These are phyloP conservation scores for Hycleus cichorii DNA, from an alignment of 1,140 invertebrate genomes.

Conservation along the genomic window DNA sequence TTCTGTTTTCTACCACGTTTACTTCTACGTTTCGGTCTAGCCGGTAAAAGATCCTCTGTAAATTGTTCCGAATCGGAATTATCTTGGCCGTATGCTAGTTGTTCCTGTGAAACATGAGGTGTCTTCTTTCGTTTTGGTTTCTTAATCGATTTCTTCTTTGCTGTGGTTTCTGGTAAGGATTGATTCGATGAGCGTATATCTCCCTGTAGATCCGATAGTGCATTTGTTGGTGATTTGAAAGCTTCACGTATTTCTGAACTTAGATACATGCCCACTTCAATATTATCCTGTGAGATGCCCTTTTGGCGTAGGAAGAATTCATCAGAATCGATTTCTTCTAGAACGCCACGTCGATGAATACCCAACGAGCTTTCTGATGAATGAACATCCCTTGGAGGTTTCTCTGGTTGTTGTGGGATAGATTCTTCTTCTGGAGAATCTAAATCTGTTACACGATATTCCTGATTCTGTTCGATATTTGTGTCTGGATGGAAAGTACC, in stretches of 20 bases:
- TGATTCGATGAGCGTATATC: constrained; percentile 29
- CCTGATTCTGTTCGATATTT: not conserved
- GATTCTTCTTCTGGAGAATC: constrained; percentile 7
- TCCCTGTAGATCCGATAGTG: constrained; percentile 48
- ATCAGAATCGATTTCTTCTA: constrained; percentile 79
- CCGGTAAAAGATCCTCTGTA: constrained; percentile 33
- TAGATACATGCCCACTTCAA: constrained; percentile 65
- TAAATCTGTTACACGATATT: constrained; percentile 29
- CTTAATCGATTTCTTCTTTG: constrained; percentile 32
- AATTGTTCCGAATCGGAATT: constrained; percentile 30
- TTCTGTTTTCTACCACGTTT: constrained; percentile 28
- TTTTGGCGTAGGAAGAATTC: constrained; percentile 75
- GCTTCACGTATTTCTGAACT: constrained; percentile 71
- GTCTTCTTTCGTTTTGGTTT: constrained; percentile 41
- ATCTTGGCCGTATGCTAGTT: constrained; percentile 25
- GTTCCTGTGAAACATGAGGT: constrained; percentile 37
- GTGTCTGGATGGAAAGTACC: constrained; percentile 37
- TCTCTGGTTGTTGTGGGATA: not conserved
- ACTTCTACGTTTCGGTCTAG: constrained; percentile 38
- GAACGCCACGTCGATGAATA: constrained; percentile 48
- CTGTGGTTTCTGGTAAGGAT: constrained; percentile 28
- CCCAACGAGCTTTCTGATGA: constrained; percentile 25
- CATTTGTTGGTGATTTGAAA: constrained; percentile 58
- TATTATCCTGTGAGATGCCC: constrained; percentile 73
- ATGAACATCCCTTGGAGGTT: constrained; percentile 13